These are phyloP conservation scores for Odobenus rosmarus DNA, from an alignment of 2,113 vertebrate species.

Conservation along the genomic window DNA sequence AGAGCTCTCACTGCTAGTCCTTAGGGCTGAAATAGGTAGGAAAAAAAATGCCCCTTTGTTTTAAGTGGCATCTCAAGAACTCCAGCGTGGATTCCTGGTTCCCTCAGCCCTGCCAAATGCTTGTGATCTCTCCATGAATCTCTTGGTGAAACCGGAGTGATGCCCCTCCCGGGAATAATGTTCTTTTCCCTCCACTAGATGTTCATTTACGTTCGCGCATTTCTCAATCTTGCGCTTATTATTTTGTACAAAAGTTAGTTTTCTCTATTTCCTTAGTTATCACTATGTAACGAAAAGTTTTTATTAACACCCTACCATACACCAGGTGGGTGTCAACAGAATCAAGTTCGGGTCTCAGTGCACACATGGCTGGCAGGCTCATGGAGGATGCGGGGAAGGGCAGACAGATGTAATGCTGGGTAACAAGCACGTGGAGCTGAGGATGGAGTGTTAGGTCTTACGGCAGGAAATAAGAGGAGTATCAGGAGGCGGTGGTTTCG, in stretches of 20 bases:
- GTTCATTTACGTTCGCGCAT: background rate
- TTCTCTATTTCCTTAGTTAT: conserved; percentile 10
- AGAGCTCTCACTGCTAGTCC: background rate
- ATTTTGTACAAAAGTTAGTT: background rate
- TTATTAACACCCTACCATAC: background rate
- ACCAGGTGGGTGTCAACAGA: background rate
- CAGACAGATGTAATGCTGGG: no score
- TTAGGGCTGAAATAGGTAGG: background rate
- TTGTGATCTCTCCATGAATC: background rate
- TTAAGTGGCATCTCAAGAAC: background rate
- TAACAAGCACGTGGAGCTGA: background rate
- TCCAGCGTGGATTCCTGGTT: background rate
- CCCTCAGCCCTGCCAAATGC: background rate
- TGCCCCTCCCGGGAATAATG: background rate
- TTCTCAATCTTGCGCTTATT: background rate
- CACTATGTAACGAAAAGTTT: background rate
- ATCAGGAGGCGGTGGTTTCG: background rate
- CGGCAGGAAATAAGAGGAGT: background rate
- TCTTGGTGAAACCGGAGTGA: background rate
- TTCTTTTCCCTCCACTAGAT: background rate
- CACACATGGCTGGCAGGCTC: background rate
- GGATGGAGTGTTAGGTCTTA: background rate
- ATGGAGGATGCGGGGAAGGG: background rate
- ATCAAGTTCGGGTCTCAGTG: background rate
- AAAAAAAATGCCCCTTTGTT: background rate